Base-by-base conservation (phyloP, 2,113 vertebrate species). In the Hypocryptadius cinnamomeus region DNA sequence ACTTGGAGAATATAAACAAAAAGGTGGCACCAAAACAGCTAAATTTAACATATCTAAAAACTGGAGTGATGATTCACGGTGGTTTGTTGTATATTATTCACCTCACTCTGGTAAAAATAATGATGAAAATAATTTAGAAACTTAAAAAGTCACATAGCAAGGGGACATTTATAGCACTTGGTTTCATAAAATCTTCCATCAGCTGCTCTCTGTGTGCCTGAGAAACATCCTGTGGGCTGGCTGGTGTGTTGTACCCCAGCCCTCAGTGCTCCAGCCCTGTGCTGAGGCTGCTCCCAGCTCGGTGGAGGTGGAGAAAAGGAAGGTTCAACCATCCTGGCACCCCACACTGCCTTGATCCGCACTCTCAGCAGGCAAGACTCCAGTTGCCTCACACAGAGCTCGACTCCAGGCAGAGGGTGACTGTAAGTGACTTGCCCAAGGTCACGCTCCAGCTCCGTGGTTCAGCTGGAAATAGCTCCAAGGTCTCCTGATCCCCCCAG, bases 1-100 rank as follows among this genome's bases (percentile, higher is more conserved):
- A 22, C 82, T 95, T 83, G 82, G 79, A 94, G 87, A 92, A 85
- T 37, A 83, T 88, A 94, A 96, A 95, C 94, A 96, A 78, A 95
- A 94, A 89, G 85, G 95, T 95, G 96, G 68, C 85, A 91, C 91
- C 90, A 91, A 91, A 90, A 79, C 87, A 91, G 79, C 91, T 92
- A 83, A 91, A 92, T 95, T 95, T 92, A 95, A 92, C 89, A 28
- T 71, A 78, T 88, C 85, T 95, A 44, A 92, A 89, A 94, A 87
- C 69, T 51, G 16, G 64, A 86, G 56, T n/a, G 90, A 83, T 96
- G 94, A 94, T 94, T 96, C 91, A 95, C 11, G 5, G 87, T 66
- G 81, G 85, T 66, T 94, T 96, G 71, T 79, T 96, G 85, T 89
- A 74, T 82, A 51, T 91, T 95, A 87, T 91, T 82, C n/a, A n/a